phyloP scores from a whole-genome alignment of 1,140 invertebrate genomes.

The Formica selysi region DNA sequence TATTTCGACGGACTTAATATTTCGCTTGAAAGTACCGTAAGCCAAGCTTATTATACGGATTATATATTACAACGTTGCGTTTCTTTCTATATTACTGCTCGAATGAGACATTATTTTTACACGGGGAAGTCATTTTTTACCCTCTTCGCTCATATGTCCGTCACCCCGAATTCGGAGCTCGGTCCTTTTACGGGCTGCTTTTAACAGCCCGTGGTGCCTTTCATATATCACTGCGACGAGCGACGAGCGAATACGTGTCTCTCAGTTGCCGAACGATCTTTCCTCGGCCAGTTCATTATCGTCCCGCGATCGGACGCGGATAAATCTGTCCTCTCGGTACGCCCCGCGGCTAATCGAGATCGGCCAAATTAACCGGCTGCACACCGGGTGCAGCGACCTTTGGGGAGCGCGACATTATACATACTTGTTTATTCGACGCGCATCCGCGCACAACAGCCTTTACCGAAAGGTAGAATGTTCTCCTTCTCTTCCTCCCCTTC shows the following conservation, averaged over 20 bases:
- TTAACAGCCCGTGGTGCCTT: background rate
- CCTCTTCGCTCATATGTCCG: background rate
- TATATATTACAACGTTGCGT: background rate
- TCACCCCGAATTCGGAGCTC: background rate
- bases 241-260: conserved; percentile 33
- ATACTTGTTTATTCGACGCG: conserved; percentile 65
- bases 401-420: conserved; percentile 60
- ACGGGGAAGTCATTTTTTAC: background rate
- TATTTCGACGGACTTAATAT: background rate
- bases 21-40: background rate
- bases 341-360: conserved; percentile 69
- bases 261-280: conserved; percentile 43
- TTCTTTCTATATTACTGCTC: background rate
- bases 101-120: conserved; percentile 1
- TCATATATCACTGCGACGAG: conserved; percentile 55
- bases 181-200: background rate
- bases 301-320: conserved; percentile 56
- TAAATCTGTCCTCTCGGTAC: conserved; percentile 59
- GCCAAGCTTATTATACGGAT: background rate
- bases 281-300: conserved; percentile 59
- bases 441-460: conserved; percentile 19
- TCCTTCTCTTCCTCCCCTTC: background rate
- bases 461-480: conserved; percentile 37
- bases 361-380: conserved; percentile 68
- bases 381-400: conserved; percentile 52